Evolutionary conservation across 2,888 invertebrate species (phyloP).

Genomic region (Calliopum simillimum): DNA sequence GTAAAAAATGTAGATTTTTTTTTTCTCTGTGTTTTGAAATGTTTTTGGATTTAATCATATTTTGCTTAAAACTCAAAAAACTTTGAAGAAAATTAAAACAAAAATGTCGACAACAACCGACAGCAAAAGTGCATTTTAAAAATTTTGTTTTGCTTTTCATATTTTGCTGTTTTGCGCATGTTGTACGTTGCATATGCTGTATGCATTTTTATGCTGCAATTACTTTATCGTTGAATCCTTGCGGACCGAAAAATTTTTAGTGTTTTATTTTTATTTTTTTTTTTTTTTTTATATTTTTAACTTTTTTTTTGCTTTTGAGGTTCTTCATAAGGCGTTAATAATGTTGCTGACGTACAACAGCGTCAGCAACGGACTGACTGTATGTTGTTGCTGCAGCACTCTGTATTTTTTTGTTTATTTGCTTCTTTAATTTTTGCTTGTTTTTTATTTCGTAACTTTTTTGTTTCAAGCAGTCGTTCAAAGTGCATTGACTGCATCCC

Average conservation of each 20-base stretch:
- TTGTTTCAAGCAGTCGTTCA: constrained; percentile 18
- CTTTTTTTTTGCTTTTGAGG: constrained; percentile 21
- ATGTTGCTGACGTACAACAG: constrained; percentile 21
- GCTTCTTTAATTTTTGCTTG: constrained; percentile 2
- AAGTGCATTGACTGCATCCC: constrained; percentile 27
- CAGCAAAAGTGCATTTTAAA: background rate
- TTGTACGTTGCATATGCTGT: background rate
- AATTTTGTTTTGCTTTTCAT: background rate
- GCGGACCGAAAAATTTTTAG: constrained; percentile 12
- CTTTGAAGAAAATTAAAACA: background rate
- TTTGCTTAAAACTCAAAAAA: constrained; percentile 11
- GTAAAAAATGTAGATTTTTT: too few relatives aligned
- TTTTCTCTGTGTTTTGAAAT: too few relatives aligned
- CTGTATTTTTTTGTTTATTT: background rate
- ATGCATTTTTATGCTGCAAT: background rate
- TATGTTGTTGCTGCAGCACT: background rate
- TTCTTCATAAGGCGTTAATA: constrained; percentile 26
- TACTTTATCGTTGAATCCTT: constrained; percentile 10
- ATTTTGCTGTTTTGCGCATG: background rate
- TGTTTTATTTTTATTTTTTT: constrained; percentile 9
- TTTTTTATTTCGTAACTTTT: constrained; percentile 23
- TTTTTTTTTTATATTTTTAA: too few relatives aligned
- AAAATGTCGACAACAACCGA: background rate
- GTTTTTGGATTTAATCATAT: background rate
- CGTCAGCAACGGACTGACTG: background rate